phyloP scores from a whole-genome alignment of 1,140 invertebrate genomes.

The Drosophila ambigua region DNA sequence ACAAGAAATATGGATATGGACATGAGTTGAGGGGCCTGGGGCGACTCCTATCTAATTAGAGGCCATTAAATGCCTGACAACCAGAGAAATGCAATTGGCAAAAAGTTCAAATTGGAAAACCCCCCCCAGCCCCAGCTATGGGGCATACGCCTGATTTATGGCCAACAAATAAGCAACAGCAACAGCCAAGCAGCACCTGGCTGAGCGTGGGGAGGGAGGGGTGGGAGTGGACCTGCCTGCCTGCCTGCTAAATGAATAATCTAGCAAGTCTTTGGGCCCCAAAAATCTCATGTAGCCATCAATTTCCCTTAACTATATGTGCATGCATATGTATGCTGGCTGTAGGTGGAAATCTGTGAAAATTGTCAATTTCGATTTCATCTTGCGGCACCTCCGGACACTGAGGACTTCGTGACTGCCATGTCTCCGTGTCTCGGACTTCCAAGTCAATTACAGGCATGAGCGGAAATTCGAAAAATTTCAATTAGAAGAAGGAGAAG shows the following conservation, averaged over 20 bases:
- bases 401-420: no score
- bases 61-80: conserved; percentile 72
- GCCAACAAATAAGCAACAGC: conserved; percentile 64
- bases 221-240: conserved; percentile 2
- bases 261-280: conserved; percentile 38
- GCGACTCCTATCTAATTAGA: conserved; percentile 59
- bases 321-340: background rate
- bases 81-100: conserved; percentile 55
- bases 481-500: conserved; percentile 67
- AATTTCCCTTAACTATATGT: conserved; percentile 34
- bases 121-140: conserved; percentile 1
- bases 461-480: conserved; percentile 82
- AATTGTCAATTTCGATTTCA: conserved; percentile 71
- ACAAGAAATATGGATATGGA: conserved; percentile 9
- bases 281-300: conserved; percentile 69
- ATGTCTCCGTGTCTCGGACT: background rate
- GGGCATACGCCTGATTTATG: conserved; percentile 62
- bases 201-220: background rate
- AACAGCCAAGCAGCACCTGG: background rate
- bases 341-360: conserved; percentile 30
- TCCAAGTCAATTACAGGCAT: conserved; percentile 81
- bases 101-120: conserved; percentile 24
- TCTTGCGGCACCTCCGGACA: conserved; percentile 32
- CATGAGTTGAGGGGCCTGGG: background rate
- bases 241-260: conserved; percentile 55